Evolutionary conservation across 2,113 vertebrate genomes (phyloP).

Genomic region (Prolemur simus): DNA sequence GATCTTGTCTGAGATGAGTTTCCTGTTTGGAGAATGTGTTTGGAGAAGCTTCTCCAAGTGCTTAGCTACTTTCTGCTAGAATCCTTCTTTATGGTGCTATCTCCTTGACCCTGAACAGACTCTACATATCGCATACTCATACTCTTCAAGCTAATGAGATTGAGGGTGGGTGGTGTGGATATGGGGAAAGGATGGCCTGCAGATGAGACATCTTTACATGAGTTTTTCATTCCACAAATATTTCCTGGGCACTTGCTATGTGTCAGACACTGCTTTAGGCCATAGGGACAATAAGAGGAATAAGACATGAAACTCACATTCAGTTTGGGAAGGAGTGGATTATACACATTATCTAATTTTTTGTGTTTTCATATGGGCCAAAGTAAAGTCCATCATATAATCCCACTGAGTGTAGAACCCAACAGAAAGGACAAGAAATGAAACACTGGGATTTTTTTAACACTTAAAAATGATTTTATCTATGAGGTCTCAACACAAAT

Average conservation of each 20-base stretch:
- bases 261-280: neutral
- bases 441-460: neutral
- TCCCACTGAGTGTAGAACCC: neutral
- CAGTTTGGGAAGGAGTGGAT: neutral
- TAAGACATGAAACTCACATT: neutral
- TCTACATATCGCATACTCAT: neutral
- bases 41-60: neutral
- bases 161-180: neutral
- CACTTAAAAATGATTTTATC: neutral
- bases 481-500: neutral
- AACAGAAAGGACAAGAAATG: neutral
- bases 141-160: neutral
- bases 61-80: neutral
- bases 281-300: neutral
- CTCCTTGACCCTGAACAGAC: neutral
- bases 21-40: neutral
- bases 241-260: neutral
- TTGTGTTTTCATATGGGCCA: neutral
- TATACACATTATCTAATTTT: neutral
- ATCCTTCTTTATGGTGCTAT: neutral
- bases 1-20: neutral
- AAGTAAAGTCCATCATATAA: neutral
- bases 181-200: neutral
- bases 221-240: neutral
- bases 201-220: neutral